Percentiles rank a stretch among this genome's conserved stretches.
Conservation (phyloP, 2,888 invertebrate species). For the Falcaria lacertinaria region DNA sequence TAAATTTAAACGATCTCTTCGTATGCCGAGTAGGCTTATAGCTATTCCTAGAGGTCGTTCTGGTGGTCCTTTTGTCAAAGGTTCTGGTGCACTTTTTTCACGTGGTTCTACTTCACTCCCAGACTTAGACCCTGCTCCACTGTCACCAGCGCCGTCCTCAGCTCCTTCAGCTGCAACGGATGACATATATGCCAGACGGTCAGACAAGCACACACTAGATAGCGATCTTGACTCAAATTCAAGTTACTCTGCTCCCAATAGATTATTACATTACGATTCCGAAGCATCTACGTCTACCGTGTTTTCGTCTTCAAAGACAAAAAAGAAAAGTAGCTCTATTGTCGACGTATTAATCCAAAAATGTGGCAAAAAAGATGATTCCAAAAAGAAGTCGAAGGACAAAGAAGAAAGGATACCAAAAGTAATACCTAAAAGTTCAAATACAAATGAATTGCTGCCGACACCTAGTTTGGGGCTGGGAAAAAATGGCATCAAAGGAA, state of each 20-base stretch:
- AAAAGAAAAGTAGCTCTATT: conserved; percentile 78
- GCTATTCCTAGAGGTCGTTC: conserved; percentile 85
- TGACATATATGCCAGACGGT: conserved; percentile 66
- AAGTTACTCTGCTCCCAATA: conserved; percentile 79
- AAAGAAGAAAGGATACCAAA: conserved; percentile 79
- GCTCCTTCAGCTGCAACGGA: conserved; percentile 81
- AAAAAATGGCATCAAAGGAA: conserved; percentile 62
- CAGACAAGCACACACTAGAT: conserved; percentile 73
- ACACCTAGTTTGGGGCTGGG: conserved; percentile 81
- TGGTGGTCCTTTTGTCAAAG: conserved; percentile 73
- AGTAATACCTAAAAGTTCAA: conserved; percentile 77
- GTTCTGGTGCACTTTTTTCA: conserved; percentile 66
- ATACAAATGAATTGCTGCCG: conserved; percentile 78
- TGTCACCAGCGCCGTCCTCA: conserved; percentile 84
- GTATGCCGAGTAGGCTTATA: conserved; percentile 90
- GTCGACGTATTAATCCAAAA: conserved; percentile 84
- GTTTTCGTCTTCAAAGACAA: conserved; percentile 78
- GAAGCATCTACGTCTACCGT: conserved; percentile 84
- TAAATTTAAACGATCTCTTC: conserved; percentile 88
- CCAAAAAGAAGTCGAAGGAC: conserved; percentile 75
- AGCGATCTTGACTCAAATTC: conserved; percentile 85
- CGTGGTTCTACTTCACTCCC: conserved; percentile 87
- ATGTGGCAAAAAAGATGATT: conserved; percentile 80
- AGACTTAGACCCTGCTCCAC: conserved; percentile 86
- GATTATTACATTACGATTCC: conserved; percentile 82